Evolutionary conservation across 2,113 vertebrate species (phyloP).

Genomic region (Archilochus colubris): DNA sequence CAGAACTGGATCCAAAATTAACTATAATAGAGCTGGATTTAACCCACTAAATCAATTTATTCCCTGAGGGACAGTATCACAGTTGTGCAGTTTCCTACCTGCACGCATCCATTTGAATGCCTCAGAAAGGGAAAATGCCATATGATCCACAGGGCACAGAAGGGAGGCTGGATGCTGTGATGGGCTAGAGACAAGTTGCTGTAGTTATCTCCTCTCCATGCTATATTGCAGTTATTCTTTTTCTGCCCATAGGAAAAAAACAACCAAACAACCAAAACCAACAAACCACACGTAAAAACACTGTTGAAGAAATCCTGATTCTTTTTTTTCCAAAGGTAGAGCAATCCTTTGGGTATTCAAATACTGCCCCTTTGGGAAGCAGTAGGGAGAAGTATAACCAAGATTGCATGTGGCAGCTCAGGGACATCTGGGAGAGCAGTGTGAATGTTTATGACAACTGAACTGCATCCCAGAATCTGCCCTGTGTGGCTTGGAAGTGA

Average conservation of each 20-base stretch:
- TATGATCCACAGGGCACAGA: not conserved
- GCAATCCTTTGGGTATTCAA: not conserved
- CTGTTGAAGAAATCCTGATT: not conserved
- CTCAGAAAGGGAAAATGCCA: not conserved
- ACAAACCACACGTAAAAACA: not conserved
- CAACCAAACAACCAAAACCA: too few species aligned
- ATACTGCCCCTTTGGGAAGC: not conserved
- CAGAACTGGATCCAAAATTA: not conserved
- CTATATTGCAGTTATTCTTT: not conserved
- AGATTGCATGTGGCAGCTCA: not conserved
- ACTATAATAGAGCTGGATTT: not conserved
- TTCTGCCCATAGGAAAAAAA: not conserved
- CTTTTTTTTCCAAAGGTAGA: not conserved
- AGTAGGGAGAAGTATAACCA: not conserved
- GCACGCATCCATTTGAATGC: not conserved
- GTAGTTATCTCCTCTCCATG: not conserved
- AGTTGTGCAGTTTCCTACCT: not conserved
- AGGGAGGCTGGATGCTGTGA: not conserved
- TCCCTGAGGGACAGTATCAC: not conserved
- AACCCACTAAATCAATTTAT: not conserved
- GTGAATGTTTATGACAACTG: accelerated
- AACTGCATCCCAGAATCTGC: not conserved
- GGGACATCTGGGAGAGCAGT: not conserved
- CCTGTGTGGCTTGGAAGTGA: accelerated
- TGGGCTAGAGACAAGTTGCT: not conserved